Evolutionary conservation across 2,888 invertebrate species (phyloP), one percentile per base, ranked within the genome.

Genomic region (Fissipunctia ypsillon): DNA sequence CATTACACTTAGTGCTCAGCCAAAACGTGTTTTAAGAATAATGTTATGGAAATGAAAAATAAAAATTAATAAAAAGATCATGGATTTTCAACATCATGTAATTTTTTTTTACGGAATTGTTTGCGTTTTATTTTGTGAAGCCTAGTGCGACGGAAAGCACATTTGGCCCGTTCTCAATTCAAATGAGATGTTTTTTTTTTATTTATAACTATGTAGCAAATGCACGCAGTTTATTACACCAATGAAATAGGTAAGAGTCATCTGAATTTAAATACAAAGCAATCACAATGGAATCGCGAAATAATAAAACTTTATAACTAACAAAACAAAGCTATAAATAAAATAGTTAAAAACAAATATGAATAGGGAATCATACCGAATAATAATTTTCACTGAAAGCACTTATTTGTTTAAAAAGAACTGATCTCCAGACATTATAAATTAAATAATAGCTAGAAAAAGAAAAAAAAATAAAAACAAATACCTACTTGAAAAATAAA

Each of bases 201-300:
- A 35, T 35, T 35, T 35, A 50, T 9, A 28, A 1, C 31, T 7
- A 16, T 2, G 14, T 64, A 12, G 35, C 19, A 35, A 41, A 56
- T 22, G 22, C 16, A 52, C 3, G 12, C 10, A 56, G 16, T 77
- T 67, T 73, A 67, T 56, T 41, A 67, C 22, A 35, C 3, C 14
- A n/a, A 48, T 50, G 10, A 50, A 77, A 77, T 48, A n/a, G n/a
- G n/a, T n/a, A 57, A 35, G n/a, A 78, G 35, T 19, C 7, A 25
- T 52, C 19, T 50, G 6, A 52, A 60, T 59, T 60, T 59, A 60
- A 78, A 52, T 45, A 60, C 19, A 38, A 38, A 45, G 14, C 25
- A 69, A 69, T 78, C 50, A 48, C n/a, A 69, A 60, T 45, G 69
- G 69, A 52, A 69, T 14, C 3, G 52, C 2, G 14, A 52, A 52